Evolutionary conservation across 2,888 invertebrate genomes (phyloP).

Genomic region (Macaria notata): DNA sequence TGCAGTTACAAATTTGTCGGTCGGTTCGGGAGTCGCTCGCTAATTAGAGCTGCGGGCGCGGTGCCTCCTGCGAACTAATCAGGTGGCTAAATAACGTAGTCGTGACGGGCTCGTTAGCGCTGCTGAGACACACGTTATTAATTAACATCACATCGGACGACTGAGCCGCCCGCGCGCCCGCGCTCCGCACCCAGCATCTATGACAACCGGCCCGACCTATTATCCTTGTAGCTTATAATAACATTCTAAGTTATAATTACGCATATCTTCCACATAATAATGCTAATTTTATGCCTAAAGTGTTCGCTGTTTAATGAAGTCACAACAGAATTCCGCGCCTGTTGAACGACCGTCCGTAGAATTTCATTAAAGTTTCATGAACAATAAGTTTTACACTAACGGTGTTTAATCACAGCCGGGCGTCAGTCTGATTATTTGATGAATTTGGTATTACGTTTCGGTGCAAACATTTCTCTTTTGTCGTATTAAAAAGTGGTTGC

Average conservation of each 20-base stretch:
- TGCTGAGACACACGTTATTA: slow-evolving; percentile 80
- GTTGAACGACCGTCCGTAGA: slow-evolving; percentile 1
- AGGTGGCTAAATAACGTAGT: slow-evolving; percentile 80
- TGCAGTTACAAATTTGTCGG: slow-evolving; percentile 72
- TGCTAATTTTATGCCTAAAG: slow-evolving; percentile 18
- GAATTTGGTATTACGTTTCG: too few species aligned
- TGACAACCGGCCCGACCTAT: slow-evolving; percentile 19
- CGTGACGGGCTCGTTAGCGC: slow-evolving; percentile 78
- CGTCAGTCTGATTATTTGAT: not conserved
- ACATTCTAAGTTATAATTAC: slow-evolving; percentile 21
- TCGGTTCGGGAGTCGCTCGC: slow-evolving; percentile 59
- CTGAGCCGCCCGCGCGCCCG: slow-evolving; percentile 36
- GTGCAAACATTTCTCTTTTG: too few species aligned
- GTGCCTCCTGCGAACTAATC: slow-evolving; percentile 74
- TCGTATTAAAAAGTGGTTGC: too few species aligned
- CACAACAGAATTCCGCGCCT: slow-evolving; percentile 10
- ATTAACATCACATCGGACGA: slow-evolving; percentile 72
- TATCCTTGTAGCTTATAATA: slow-evolving; percentile 24
- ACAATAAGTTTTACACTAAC: not conserved
- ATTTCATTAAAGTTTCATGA: slow-evolving; percentile 3
- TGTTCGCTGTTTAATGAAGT: slow-evolving; percentile 17
- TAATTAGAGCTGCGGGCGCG: slow-evolving; percentile 75
- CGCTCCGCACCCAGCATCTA: slow-evolving; percentile 21
- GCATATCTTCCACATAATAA: slow-evolving; percentile 18
- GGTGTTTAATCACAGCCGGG: not conserved